Evolutionary conservation across 1,140 invertebrate genomes (phyloP).

Genomic region (Drosophila rufa): DNA sequence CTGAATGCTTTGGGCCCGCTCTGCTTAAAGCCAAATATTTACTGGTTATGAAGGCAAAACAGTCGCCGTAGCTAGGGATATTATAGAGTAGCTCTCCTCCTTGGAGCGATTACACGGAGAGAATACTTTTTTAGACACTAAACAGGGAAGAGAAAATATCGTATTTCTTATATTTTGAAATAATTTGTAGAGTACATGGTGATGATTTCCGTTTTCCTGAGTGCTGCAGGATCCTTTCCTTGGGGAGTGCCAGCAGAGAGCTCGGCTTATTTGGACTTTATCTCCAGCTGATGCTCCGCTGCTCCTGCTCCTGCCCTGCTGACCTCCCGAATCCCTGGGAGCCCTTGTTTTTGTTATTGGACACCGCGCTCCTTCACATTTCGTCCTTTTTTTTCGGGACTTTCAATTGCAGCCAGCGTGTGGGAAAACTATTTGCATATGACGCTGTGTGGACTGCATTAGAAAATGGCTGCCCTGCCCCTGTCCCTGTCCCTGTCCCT

Average conservation of each 20-base stretch:
- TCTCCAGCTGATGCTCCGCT: conserved; percentile 23
- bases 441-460: conserved; percentile 57
- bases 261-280: conserved; percentile 26
- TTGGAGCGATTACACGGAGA: not conserved
- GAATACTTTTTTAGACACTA: too few species aligned
- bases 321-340: conserved; percentile 14
- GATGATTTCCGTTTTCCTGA: not conserved
- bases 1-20: conserved; percentile 45
- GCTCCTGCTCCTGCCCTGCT: not conserved
- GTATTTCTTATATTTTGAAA: too few species aligned
- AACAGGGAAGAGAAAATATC: too few species aligned
- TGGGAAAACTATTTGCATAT: conserved; percentile 75
- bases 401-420: conserved; percentile 64
- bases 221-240: conserved; percentile 15
- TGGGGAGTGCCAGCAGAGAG: conserved; percentile 3
- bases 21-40: conserved; percentile 69
- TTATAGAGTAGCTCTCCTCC: not conserved
- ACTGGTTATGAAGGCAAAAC: conserved; percentile 35
- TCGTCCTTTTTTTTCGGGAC: conserved; percentile 41
- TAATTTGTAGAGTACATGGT: too few species aligned
- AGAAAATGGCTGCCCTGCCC: conserved; percentile 29
- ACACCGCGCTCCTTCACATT: conserved; percentile 4
- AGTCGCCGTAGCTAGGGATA: not conserved
- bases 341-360: conserved; percentile 33
- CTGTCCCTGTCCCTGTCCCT: not conserved